Percentiles rank a stretch among this genome's conserved stretches.
These are phyloP conservation scores for Tyria jacobaeae DNA, from an alignment of 2,888 invertebrate genomes.

Conservation along the genomic window DNA sequence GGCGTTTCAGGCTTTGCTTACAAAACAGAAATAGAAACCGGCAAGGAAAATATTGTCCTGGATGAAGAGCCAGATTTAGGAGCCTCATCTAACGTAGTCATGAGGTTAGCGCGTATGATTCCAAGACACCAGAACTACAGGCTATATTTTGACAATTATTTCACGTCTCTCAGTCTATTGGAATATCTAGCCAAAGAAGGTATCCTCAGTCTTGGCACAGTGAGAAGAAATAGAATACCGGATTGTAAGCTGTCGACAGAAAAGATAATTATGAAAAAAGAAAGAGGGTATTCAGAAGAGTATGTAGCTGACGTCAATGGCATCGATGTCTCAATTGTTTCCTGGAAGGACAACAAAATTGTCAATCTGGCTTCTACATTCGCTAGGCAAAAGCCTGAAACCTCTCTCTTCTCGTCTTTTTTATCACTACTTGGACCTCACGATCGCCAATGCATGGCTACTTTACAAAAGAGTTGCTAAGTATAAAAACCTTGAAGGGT, in stretches of 20 bases:
- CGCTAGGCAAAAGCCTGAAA: background rate
- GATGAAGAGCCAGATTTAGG: too few relatives aligned
- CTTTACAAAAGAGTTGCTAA: too few relatives aligned
- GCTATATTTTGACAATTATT: conserved; percentile 13
- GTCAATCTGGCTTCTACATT: too few relatives aligned
- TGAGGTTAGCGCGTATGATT: too few relatives aligned
- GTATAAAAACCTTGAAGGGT: conserved; percentile 8
- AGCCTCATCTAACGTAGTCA: too few relatives aligned
- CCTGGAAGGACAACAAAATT: conserved; percentile 16
- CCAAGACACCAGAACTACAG: too few relatives aligned
- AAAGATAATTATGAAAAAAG: conserved; percentile 7
- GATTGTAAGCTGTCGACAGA: conserved; percentile 1
- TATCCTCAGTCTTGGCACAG: conserved; percentile 13
- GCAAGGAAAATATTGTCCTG: too few relatives aligned
- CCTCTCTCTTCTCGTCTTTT: conserved; percentile 46
- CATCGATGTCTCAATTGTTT: conserved; percentile 1
- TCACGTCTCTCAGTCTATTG: conserved; percentile 5
- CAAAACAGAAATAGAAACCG: too few relatives aligned
- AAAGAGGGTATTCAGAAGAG: conserved; percentile 5
- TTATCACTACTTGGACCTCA: conserved; percentile 38
- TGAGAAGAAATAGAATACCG: background rate
- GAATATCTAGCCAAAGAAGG: conserved; percentile 14
- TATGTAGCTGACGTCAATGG: conserved; percentile 10
- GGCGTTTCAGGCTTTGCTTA: too few relatives aligned
- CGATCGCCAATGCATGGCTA: too few relatives aligned